These are phyloP conservation scores for Limnodromus scolopaceus DNA, from an alignment of 2,797 vertebrate genomes.

Conservation along the genomic window DNA sequence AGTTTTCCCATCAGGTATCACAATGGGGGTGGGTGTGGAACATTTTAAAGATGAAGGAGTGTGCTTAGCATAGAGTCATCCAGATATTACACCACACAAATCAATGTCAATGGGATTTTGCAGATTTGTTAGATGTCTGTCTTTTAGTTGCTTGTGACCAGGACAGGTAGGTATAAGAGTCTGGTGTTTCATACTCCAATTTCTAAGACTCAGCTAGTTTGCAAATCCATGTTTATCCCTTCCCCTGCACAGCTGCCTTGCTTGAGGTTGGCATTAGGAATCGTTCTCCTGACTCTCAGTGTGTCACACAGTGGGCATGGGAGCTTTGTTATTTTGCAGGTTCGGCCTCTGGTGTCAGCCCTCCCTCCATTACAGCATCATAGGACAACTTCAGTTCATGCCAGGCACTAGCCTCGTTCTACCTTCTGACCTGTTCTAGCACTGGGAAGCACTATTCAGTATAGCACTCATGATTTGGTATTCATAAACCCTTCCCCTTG, in stretches of 20 bases:
- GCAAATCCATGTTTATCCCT: background rate
- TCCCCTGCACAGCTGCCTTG: background rate
- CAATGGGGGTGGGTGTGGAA: background rate
- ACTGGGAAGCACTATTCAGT: background rate
- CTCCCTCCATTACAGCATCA: background rate
- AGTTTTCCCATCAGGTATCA: background rate
- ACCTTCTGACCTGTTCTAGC: constrained; percentile 17
- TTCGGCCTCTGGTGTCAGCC: background rate
- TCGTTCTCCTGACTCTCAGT: background rate
- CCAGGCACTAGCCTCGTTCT: background rate
- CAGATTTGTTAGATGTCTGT: background rate
- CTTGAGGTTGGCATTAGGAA: background rate
- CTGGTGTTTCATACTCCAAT: background rate
- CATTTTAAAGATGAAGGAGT: background rate
- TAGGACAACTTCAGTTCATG: background rate
- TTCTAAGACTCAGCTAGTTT: background rate
- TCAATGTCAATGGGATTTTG: background rate
- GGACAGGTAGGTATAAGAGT: background rate
- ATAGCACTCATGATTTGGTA: background rate
- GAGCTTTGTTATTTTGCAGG: background rate
- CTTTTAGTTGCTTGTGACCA: background rate
- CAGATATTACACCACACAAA: background rate
- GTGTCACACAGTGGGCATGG: background rate
- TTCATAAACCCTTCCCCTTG: background rate
- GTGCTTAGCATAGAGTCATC: background rate